phyloP scores from a whole-genome alignment of 1,140 invertebrate species.

The Solenopsis invicta region DNA sequence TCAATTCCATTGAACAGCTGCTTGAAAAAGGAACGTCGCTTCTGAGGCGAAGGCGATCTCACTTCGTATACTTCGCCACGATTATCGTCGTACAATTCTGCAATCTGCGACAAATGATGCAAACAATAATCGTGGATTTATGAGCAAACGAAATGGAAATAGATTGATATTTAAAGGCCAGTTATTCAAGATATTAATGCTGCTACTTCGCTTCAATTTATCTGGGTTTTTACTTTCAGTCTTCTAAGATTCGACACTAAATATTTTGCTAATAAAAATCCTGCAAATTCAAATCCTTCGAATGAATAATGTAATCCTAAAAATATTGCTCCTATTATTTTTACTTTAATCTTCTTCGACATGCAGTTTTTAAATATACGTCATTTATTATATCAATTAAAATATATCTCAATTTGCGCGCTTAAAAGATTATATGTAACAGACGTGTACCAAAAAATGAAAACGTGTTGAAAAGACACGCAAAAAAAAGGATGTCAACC shows the following conservation, averaged over 20 bases:
- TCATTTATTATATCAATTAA: too few relatives aligned
- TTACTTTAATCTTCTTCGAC: background rate
- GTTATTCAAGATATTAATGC: background rate
- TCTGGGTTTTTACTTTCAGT: too few relatives aligned
- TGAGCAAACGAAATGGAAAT: background rate
- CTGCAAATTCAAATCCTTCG: too few relatives aligned
- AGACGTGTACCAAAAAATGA: background rate
- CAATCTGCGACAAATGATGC: slow-evolving; percentile 70
- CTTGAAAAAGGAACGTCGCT: slow-evolving; percentile 81
- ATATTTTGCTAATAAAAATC: too few relatives aligned
- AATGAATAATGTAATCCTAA: background rate
- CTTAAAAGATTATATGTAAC: background rate
- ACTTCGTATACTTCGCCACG: slow-evolving; percentile 83
- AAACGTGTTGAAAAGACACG: background rate
- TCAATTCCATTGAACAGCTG: slow-evolving; percentile 79
- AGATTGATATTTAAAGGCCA: background rate
- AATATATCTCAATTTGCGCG: background rate
- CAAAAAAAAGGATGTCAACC: slow-evolving; percentile 73
- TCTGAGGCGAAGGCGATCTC: slow-evolving; percentile 67
- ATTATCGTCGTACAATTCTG: slow-evolving; percentile 79
- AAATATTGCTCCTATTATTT: background rate
- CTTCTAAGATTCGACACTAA: too few relatives aligned
- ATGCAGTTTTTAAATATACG: background rate
- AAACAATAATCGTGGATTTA: slow-evolving; percentile 12
- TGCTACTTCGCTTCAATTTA: background rate